Evolutionary conservation across 1,140 invertebrate genomes (phyloP).

Genomic region (Gonioctena quinquepunctata): DNA sequence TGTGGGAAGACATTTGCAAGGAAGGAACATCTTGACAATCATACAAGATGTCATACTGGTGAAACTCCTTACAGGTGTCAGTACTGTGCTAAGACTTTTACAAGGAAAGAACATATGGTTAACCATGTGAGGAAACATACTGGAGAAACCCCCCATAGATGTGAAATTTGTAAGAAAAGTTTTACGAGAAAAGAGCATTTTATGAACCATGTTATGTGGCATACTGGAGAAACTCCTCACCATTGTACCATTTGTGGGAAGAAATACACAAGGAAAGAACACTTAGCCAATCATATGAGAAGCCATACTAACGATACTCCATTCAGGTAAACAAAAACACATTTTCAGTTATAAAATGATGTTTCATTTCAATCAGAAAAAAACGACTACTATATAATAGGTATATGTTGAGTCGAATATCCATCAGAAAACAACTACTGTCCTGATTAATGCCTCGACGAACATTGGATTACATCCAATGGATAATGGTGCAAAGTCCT

Average conservation of each 20-base stretch:
- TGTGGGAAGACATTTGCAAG: conserved; percentile 87
- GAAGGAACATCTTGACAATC: conserved; percentile 83
- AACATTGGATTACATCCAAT: too few relatives aligned
- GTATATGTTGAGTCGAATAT: too few relatives aligned
- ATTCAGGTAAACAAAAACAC: conserved; percentile 35
- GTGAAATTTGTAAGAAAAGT: conserved; percentile 72
- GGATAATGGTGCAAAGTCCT: too few relatives aligned
- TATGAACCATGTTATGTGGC: conserved; percentile 68
- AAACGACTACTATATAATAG: too few relatives aligned
- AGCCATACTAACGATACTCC: conserved; percentile 66
- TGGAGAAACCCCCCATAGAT: conserved; percentile 75
- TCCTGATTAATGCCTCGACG: too few relatives aligned
- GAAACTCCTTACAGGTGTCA: conserved; percentile 75
- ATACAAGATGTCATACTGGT: conserved; percentile 81
- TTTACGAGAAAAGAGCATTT: conserved; percentile 71
- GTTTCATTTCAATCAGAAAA: too few relatives aligned
- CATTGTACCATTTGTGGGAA: conserved; percentile 76
- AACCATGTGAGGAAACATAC: conserved; percentile 73
- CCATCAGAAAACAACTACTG: too few relatives aligned
- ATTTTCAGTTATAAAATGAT: too few relatives aligned
- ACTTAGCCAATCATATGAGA: conserved; percentile 76
- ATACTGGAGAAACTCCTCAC: conserved; percentile 73
- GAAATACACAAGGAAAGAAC: conserved; percentile 78
- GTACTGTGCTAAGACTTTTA: conserved; percentile 73
- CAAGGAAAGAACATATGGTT: conserved; percentile 69